Evolutionary conservation across 2,113 vertebrate species (phyloP).

Genomic region (Mus musculus): DNA sequence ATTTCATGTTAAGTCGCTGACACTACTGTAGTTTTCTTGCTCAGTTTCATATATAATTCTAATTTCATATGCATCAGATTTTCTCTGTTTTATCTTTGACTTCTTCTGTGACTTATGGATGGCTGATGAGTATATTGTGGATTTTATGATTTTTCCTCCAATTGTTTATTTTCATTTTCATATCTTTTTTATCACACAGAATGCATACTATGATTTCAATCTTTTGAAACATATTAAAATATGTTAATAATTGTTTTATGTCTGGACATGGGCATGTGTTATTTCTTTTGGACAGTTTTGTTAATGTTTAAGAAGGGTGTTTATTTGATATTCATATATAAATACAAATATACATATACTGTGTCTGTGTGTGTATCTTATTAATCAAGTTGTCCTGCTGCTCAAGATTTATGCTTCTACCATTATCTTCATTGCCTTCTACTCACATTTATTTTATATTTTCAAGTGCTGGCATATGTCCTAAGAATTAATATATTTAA

Average conservation of each 20-base stretch:
- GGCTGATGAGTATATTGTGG: too few relatives aligned
- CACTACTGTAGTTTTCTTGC: background rate
- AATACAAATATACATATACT: too few relatives aligned
- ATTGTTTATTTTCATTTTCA: background rate
- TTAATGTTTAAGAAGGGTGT: background rate
- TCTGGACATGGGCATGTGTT: background rate
- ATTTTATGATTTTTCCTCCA: background rate
- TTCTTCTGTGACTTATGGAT: background rate
- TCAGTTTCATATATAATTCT: background rate
- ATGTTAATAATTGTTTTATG: background rate
- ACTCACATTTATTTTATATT: background rate
- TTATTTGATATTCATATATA: background rate
- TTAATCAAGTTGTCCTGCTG: background rate
- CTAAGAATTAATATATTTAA: background rate
- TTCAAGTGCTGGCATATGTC: background rate
- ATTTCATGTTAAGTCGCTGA: background rate
- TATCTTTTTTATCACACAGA: background rate
- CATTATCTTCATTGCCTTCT: background rate
- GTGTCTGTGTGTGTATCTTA: background rate
- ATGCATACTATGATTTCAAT: background rate
- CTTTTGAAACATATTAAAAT: background rate
- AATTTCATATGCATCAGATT: background rate
- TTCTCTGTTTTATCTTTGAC: background rate
- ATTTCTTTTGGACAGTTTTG: background rate
- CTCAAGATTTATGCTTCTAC: background rate